phyloP scores from a whole-genome alignment of 2,113 vertebrate species.

The Archilochus colubris region DNA sequence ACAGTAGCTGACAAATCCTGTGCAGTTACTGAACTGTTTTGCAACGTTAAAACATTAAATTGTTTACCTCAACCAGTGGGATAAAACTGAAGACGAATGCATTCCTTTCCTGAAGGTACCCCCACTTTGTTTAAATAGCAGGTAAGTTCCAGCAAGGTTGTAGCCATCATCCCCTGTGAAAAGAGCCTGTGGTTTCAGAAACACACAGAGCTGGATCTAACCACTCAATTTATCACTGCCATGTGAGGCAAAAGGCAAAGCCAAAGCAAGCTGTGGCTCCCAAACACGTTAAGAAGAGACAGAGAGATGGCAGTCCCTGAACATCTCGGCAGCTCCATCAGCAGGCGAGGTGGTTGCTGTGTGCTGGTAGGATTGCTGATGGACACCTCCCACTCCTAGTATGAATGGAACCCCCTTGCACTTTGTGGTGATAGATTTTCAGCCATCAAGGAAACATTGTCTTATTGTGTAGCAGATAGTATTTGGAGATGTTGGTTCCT shows the following conservation, averaged over 20 bases:
- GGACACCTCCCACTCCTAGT: neutral
- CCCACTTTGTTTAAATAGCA: neutral
- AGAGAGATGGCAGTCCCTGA: fast-evolving
- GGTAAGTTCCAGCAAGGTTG: neutral
- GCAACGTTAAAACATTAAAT: neutral
- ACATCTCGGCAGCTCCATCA: neutral
- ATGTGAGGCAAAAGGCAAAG: neutral
- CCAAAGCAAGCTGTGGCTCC: neutral
- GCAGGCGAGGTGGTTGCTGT: fast-evolving
- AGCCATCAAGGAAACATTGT: neutral
- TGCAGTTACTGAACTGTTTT: neutral
- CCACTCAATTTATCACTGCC: neutral
- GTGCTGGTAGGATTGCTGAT: neutral
- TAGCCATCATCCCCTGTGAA: neutral
- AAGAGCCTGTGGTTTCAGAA: neutral
- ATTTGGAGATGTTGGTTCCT: neutral
- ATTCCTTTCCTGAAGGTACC: neutral
- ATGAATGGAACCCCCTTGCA: neutral
- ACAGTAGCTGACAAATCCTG: neutral
- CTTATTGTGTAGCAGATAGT: neutral
- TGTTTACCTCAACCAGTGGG: neutral
- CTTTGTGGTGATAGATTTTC: neutral
- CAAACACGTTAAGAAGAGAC: neutral
- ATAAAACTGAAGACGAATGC: neutral
- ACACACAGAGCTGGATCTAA: neutral